Conservation (phyloP, 2,888 invertebrate genomes). For the Oeneis ivallda region DNA sequence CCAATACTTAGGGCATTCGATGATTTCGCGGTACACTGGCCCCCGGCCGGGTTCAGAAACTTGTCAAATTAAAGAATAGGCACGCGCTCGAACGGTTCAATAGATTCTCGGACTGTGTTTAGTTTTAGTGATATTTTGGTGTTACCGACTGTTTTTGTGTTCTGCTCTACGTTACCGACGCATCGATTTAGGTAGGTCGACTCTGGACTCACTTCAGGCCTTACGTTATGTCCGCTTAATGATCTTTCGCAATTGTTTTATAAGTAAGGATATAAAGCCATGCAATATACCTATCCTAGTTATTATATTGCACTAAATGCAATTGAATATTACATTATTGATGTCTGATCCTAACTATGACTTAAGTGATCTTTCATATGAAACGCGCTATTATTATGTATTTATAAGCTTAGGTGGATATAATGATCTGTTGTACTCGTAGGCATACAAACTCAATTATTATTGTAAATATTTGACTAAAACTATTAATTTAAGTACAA, state of each 20-base stretch:
- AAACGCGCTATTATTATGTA: background rate
- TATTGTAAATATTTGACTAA: no score
- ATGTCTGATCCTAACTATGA: background rate
- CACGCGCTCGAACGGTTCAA: constrained; percentile 52
- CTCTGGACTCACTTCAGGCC: constrained; percentile 16
- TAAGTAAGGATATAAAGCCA: background rate
- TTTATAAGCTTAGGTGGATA: no score
- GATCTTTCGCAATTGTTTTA: background rate
- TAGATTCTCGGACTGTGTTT: constrained; percentile 62
- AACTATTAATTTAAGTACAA: no score
- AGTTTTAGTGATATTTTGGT: constrained; percentile 57
- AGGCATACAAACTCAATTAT: no score
- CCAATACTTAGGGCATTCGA: constrained; percentile 73
- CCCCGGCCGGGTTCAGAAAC: constrained; percentile 67
- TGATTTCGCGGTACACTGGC: constrained; percentile 77
- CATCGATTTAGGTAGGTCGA: constrained; percentile 49
- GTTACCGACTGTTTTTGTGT: constrained; percentile 39
- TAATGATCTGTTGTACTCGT: no score
- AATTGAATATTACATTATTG: background rate
- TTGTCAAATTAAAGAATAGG: constrained; percentile 75
- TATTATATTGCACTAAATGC: background rate
- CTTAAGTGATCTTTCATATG: background rate
- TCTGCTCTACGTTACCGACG: constrained; percentile 45
- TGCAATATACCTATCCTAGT: background rate
- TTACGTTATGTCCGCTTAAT: background rate